Conservation (phyloP, 1,140 invertebrate genomes). For the Drosophila prosaltans region DNA sequence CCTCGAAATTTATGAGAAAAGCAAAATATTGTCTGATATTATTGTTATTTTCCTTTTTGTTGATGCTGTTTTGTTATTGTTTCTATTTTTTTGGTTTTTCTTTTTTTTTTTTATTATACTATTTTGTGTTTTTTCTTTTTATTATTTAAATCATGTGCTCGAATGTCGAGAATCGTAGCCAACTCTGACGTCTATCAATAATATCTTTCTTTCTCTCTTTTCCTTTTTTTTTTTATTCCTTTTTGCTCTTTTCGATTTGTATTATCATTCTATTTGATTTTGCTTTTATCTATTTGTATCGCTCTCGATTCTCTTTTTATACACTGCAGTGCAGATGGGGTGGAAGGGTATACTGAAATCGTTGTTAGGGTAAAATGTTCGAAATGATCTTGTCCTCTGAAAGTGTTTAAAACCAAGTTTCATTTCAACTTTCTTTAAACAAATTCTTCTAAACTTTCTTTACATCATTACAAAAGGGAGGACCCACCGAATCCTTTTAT, state of each 20-base stretch:
- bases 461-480: too few relatives aligned
- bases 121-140: constrained; percentile 33
- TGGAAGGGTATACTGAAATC: neutral
- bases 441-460: too few relatives aligned
- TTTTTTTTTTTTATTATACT: constrained; percentile 17
- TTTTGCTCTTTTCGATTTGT: neutral
- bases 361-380: too few relatives aligned
- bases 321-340: neutral
- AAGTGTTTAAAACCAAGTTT: too few relatives aligned
- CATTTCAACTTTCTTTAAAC: too few relatives aligned
- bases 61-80: constrained; percentile 4
- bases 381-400: too few relatives aligned
- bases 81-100: constrained; percentile 8
- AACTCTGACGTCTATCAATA: constrained; percentile 76
- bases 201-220: constrained; percentile 38
- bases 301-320: neutral
- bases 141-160: constrained; percentile 78
- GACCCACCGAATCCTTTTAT: too few relatives aligned
- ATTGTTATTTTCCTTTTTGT: constrained; percentile 19
- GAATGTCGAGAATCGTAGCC: constrained; percentile 34
- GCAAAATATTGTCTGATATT: constrained; percentile 53
- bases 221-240: constrained; percentile 15
- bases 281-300: constrained; percentile 2
- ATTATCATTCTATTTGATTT: constrained; percentile 14
- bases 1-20: constrained; percentile 64